Percentiles rank a stretch among this genome's conserved stretches.
Conservation (phyloP, 2,113 vertebrate species). For the Girardinichthys multiradiatus region DNA sequence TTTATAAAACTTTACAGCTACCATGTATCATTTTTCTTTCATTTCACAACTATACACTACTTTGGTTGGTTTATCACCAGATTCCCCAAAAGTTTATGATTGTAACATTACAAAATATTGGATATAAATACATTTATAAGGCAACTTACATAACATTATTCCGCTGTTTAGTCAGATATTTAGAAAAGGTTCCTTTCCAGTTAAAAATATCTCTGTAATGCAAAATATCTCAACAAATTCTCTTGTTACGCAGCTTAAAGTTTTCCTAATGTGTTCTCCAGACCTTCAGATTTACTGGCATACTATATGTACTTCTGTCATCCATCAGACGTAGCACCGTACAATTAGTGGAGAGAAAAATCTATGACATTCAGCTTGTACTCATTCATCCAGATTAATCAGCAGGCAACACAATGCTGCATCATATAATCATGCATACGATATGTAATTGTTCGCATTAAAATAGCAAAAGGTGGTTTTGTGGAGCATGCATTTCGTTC, state of each 20-base stretch:
- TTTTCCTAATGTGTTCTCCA: constrained; percentile 32
- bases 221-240: constrained; percentile 17
- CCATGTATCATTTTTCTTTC: background rate
- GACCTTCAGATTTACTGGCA: constrained; percentile 48
- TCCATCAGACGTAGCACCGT: constrained; percentile 52
- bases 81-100: background rate
- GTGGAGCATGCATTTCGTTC: constrained; percentile 61
- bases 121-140: background rate
- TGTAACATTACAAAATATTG: background rate
- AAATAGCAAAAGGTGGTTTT: constrained; percentile 63
- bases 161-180: constrained; percentile 1
- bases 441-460: constrained; percentile 64
- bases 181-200: background rate
- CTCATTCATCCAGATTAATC: constrained; percentile 61
- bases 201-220: constrained; percentile 1
- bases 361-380: constrained; percentile 51
- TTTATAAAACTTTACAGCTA: background rate
- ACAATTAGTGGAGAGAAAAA: constrained; percentile 63
- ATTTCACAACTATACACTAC: background rate
- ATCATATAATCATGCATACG: constrained; percentile 57
- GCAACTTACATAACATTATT: background rate
- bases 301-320: constrained; percentile 68
- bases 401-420: constrained; percentile 58
- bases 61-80: no score
- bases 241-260: constrained; percentile 13